phyloP scores from a whole-genome alignment of 2,888 invertebrate genomes.

The Aethes cnicana region DNA sequence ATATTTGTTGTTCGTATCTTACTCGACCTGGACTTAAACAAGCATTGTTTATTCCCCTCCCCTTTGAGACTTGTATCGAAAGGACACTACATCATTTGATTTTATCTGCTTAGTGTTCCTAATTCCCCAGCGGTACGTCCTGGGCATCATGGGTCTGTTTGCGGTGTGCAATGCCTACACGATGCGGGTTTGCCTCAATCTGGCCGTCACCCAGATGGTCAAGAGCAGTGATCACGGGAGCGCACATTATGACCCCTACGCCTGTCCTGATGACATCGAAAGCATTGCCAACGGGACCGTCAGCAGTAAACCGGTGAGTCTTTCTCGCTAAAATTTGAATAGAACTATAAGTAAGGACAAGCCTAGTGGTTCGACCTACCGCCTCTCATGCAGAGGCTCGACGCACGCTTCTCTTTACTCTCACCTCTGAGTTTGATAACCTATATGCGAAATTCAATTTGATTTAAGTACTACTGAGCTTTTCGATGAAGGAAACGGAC shows the following conservation, averaged over 20 bases:
- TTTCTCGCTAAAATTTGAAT: background rate
- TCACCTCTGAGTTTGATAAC: too few relatives aligned
- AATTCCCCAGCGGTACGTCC: slow-evolving; percentile 86
- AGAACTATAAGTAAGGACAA: background rate
- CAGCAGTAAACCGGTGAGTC: slow-evolving; percentile 61
- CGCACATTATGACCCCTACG: slow-evolving; percentile 60
- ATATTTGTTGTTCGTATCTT: too few relatives aligned
- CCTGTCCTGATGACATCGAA: slow-evolving; percentile 67
- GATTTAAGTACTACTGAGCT: too few relatives aligned
- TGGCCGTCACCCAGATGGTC: slow-evolving; percentile 87
- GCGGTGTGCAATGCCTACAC: slow-evolving; percentile 90
- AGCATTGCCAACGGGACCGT: slow-evolving; percentile 62
- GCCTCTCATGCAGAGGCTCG: too few relatives aligned
- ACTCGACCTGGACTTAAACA: too few relatives aligned
- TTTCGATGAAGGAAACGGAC: too few relatives aligned
- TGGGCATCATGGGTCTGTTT: slow-evolving; percentile 88
- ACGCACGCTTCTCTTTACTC: too few relatives aligned
- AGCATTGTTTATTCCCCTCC: background rate
- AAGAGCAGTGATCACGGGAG: slow-evolving; percentile 63
- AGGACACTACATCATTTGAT: slow-evolving; percentile 38
- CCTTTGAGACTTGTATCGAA: background rate
- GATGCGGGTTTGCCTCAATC: slow-evolving; percentile 87
- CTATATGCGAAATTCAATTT: too few relatives aligned
- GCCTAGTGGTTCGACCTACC: too few relatives aligned
- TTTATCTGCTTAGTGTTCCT: slow-evolving; percentile 79